A percentile compares a stretch with the other conserved stretches of the same genome.
Evolutionary conservation across 2,797 vertebrate genomes (phyloP).

Genomic region (Sciurus carolinensis): DNA sequence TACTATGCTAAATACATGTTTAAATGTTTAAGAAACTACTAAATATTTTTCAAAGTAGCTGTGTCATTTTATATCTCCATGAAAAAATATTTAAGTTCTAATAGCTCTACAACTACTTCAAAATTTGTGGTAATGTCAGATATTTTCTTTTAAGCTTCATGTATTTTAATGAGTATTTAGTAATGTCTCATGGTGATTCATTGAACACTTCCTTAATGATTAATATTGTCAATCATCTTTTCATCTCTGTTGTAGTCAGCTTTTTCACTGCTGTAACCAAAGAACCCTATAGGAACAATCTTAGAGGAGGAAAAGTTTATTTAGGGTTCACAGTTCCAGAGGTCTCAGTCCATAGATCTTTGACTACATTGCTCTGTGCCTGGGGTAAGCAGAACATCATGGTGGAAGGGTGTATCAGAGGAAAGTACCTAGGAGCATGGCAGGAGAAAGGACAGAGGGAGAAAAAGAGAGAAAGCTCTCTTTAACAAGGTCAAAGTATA

Average conservation of each 20-base stretch:
- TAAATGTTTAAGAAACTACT: background rate
- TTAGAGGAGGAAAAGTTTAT: too few species aligned
- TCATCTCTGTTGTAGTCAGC: background rate
- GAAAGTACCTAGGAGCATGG: too few species aligned
- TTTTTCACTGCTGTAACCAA: too few species aligned
- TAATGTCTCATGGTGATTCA: background rate
- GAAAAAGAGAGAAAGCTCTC: too few species aligned
- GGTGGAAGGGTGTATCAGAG: too few species aligned
- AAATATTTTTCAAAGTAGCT: background rate
- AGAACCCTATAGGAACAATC: too few species aligned
- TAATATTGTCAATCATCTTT: background rate
- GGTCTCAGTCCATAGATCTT: too few species aligned
- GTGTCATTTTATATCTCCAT: background rate
- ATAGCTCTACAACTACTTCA: background rate
- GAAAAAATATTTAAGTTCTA: background rate
- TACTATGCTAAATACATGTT: background rate
- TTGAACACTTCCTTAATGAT: background rate
- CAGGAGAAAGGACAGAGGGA: too few species aligned
- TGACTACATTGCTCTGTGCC: too few species aligned
- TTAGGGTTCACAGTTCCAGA: too few species aligned
- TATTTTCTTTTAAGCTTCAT: background rate
- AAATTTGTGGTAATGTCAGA: background rate
- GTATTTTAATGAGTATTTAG: background rate
- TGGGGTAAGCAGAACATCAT: too few species aligned
- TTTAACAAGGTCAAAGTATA: too few species aligned